Evolutionary conservation across 2,113 vertebrate genomes (phyloP).

Genomic region (Nesogale talazaci): DNA sequence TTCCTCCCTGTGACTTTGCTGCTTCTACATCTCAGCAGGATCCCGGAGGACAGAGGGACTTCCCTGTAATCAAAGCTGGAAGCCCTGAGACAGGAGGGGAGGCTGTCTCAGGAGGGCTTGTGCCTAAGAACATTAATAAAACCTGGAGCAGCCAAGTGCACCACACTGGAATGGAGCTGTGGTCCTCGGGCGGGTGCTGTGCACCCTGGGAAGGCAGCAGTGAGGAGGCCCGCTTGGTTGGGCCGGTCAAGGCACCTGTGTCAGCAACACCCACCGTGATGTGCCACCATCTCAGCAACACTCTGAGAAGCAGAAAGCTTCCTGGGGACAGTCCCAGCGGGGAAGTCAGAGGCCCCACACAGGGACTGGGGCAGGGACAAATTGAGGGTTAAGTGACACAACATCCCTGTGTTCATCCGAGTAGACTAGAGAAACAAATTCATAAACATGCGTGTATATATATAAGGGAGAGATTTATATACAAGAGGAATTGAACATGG

Average conservation of each 20-base stretch:
- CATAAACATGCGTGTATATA: too few species aligned
- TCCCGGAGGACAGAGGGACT: not conserved
- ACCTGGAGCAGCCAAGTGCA: not conserved
- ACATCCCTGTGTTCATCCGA: too few species aligned
- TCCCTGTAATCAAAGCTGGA: not conserved
- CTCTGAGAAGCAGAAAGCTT: not conserved
- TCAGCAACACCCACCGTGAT: accelerated
- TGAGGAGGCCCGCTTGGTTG: not conserved
- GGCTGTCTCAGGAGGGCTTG: not conserved
- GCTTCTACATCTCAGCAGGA: not conserved
- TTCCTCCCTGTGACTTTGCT: too few species aligned
- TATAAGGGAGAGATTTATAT: too few species aligned
- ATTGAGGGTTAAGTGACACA: too few species aligned
- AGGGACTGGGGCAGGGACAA: not conserved
- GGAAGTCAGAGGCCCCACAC: too few species aligned
- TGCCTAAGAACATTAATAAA: not conserved
- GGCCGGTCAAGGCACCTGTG: not conserved
- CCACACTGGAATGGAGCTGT: accelerated
- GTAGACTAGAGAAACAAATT: too few species aligned
- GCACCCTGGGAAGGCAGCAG: not conserved
- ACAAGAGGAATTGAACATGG: too few species aligned
- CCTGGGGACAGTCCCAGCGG: not conserved
- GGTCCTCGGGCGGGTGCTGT: accelerated
- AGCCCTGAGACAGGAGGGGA: not conserved
- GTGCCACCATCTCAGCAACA: not conserved